These are phyloP conservation scores for Squalus acanthias DNA, from an alignment of 2,797 vertebrate genomes.

Conservation along the genomic window DNA sequence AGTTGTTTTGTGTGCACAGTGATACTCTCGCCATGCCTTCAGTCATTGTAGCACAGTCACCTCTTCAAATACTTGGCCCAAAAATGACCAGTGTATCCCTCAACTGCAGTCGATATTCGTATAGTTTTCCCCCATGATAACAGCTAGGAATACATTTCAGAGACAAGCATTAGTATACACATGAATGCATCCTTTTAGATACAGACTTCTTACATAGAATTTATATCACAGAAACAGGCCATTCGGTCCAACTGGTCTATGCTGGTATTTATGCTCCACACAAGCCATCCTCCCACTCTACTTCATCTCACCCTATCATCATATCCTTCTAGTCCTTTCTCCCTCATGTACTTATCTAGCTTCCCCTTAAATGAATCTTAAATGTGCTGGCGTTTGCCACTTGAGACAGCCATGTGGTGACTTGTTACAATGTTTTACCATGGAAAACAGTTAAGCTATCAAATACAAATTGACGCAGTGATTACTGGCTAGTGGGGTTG, in stretches of 20 bases:
- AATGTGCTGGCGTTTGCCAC: background rate
- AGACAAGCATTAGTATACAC: background rate
- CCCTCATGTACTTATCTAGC: background rate
- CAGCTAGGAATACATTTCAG: background rate
- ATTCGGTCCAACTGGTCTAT: background rate
- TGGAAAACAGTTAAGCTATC: background rate
- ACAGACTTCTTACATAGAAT: background rate
- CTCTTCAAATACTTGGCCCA: background rate
- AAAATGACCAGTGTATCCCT: background rate
- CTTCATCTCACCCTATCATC: background rate
- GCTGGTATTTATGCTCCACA: background rate
- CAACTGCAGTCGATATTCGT: background rate
- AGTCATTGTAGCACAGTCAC: background rate
- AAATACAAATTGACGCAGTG: background rate
- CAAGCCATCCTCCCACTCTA: background rate
- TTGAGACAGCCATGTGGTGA: background rate
- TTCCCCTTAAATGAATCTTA: background rate
- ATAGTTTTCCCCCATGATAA: background rate
- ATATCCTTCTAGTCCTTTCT: background rate
- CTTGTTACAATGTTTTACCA: background rate
- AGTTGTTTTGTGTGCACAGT: background rate
- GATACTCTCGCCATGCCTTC: background rate
- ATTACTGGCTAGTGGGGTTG: background rate
- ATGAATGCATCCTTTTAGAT: background rate
- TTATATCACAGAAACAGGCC: background rate